A percentile compares a stretch with the other conserved stretches of the same genome.
phyloP scores from a whole-genome alignment of 2,888 invertebrate genomes.

The Lithophane ornitopus region DNA sequence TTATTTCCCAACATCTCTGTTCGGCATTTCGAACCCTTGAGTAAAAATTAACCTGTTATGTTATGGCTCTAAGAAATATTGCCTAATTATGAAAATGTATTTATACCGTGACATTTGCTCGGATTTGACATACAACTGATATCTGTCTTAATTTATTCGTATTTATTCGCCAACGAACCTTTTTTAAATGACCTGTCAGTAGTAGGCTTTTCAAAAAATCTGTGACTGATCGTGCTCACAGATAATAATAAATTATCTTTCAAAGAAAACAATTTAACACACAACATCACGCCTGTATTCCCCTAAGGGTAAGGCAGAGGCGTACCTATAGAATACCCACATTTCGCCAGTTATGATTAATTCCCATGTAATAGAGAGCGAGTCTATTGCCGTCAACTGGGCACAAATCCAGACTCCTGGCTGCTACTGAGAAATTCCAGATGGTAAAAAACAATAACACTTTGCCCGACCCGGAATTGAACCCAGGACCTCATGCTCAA shows the following conservation, averaged over 20 bases:
- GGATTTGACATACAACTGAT: conserved; percentile 69
- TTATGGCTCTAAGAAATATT: conserved; percentile 61
- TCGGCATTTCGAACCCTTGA: conserved; percentile 59
- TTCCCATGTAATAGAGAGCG: no score
- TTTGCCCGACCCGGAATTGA: no score
- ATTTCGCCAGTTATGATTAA: no score
- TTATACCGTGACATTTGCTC: conserved; percentile 69
- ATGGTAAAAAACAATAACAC: no score
- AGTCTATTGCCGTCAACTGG: no score
- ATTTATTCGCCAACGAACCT: conserved; percentile 66
- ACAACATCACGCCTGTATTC: no score
- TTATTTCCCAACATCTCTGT: conserved; percentile 27
- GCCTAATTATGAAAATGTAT: conserved; percentile 71
- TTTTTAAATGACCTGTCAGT: conserved; percentile 40
- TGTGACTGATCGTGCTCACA: background rate
- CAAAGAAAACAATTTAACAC: conserved; percentile 17
- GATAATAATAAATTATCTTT: background rate
- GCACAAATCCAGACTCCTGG: no score
- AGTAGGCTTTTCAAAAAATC: conserved; percentile 44
- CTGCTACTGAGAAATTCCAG: no score
- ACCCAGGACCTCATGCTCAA: no score
- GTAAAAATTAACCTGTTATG: conserved; percentile 54
- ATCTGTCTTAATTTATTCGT: conserved; percentile 71
- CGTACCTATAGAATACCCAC: no score
- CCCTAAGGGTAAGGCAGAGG: no score